phyloP scores from a whole-genome alignment of 2,888 invertebrate genomes.

The Herminia tarsipennalis region DNA sequence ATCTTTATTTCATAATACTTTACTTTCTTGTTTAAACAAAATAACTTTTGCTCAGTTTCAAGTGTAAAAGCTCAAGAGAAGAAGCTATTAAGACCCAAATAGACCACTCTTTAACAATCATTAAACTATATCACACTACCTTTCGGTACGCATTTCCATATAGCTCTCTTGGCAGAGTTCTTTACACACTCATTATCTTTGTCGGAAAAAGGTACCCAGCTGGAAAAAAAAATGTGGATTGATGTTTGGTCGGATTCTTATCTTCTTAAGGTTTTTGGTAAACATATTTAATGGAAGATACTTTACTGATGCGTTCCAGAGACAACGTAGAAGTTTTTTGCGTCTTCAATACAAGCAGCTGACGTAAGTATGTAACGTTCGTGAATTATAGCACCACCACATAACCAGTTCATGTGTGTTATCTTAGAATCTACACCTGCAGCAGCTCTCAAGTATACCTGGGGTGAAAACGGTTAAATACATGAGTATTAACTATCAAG shows the following conservation, averaged over 20 bases:
- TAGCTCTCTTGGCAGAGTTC: slow-evolving; percentile 70
- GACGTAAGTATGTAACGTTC: slow-evolving; percentile 68
- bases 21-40: too few relatives aligned
- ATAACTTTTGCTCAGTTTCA: too few relatives aligned
- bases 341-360: slow-evolving; percentile 76
- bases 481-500: too few relatives aligned
- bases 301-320: slow-evolving; percentile 67
- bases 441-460: slow-evolving; percentile 71
- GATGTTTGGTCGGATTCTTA: too few relatives aligned
- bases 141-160: slow-evolving; percentile 77
- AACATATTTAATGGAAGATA: too few relatives aligned
- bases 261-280: too few relatives aligned
- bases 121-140: slow-evolving; percentile 50
- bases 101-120: too few relatives aligned
- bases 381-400: slow-evolving; percentile 71
- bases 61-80: too few relatives aligned
- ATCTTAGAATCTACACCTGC: slow-evolving; percentile 15
- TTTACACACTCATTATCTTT: slow-evolving; percentile 60
- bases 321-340: slow-evolving; percentile 66
- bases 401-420: slow-evolving; percentile 59
- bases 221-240: slow-evolving; percentile 31
- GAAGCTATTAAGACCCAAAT: too few relatives aligned
- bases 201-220: slow-evolving; percentile 54
- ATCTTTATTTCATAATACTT: too few relatives aligned
- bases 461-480: too few relatives aligned